Percentiles rank a stretch among this genome's conserved stretches.
Conservation (phyloP, 2,113 vertebrate species). For the Ailuropoda melanoleuca region DNA sequence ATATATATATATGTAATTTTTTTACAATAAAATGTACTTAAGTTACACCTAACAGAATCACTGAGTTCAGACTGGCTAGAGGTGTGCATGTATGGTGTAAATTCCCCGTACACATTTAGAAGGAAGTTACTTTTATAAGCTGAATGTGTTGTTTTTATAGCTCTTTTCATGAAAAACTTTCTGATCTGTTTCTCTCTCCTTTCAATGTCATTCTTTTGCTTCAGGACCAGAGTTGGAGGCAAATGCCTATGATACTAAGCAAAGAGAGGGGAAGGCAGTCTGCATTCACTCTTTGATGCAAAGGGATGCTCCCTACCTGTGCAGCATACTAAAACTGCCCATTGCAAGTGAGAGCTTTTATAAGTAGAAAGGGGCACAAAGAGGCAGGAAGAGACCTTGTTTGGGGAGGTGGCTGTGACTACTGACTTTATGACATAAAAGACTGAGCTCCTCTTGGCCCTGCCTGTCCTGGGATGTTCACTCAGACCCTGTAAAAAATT, state of each 20-base stretch:
- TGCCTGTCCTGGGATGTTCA: neutral
- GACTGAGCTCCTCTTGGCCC: neutral
- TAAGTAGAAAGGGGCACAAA: neutral
- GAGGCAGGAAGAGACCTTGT: constrained; percentile 36
- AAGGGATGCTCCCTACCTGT: neutral
- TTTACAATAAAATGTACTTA: neutral
- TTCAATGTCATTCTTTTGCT: neutral
- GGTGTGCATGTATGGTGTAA: neutral
- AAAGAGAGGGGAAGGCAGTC: neutral
- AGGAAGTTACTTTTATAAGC: neutral
- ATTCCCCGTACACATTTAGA: neutral
- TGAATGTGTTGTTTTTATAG: neutral
- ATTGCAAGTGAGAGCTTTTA: neutral
- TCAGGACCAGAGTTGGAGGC: neutral
- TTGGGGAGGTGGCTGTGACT: neutral
- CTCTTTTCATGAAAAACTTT: neutral
- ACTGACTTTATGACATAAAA: neutral
- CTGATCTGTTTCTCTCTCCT: neutral
- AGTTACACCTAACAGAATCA: neutral
- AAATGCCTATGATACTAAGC: neutral
- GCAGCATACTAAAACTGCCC: neutral
- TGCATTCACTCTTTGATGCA: neutral
- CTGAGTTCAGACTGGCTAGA: neutral
- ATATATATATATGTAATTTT: neutral
- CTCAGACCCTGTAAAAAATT: constrained; percentile 14